Evolutionary conservation across 2,113 vertebrate genomes (phyloP), one percentile per base, ranked within the genome.

Genomic region (Malurus cyaneus): DNA sequence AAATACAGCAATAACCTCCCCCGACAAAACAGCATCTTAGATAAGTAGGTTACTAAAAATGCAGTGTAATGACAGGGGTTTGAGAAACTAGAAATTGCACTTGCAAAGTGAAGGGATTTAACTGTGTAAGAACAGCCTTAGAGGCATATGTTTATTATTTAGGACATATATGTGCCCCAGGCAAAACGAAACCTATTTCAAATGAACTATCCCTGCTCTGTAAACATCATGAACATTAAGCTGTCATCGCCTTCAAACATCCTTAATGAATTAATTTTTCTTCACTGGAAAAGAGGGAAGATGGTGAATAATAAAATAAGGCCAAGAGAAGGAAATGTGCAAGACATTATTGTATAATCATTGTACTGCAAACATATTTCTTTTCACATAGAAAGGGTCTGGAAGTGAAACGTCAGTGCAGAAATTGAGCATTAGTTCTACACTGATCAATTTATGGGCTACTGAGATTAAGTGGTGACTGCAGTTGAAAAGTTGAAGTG

Each of bases 41-140:
- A 34, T 81, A 79, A 95, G 62, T 92, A 80, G 83, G 59, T 95
- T 96, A 91, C 73, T 74, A 92, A 72, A 94, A 93, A 74, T 73
- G 86, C 56, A 73, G 1, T 77, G 59, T 85, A 72, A 36, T 80
- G 29, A 46, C 71, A 73, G 80, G 29, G 74, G 42, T 36, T 69
- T 94, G 70, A 92, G 80, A 74, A 94, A 59, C 26, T 49, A 77
- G 77, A 41, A 93, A 76, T 44, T 57, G 12, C n/a, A 59, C 72
- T 93, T 88, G 31, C 23, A 57, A 49, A 87, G 44, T 67, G 71
- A 79, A 31, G 46, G 50, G 69, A 80, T 76, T 42, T 73, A 86
- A 73, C 73, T 93, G n/a, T 53, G 41, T 73, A 85, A 93, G 53
- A 95, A 66, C 44, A 82, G 42, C 72, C 57, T 70, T 71, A 80